Evolutionary conservation across 2,888 invertebrate species (phyloP), one percentile per base, ranked within the genome.

Genomic region (Barypeithes pellucidus): DNA sequence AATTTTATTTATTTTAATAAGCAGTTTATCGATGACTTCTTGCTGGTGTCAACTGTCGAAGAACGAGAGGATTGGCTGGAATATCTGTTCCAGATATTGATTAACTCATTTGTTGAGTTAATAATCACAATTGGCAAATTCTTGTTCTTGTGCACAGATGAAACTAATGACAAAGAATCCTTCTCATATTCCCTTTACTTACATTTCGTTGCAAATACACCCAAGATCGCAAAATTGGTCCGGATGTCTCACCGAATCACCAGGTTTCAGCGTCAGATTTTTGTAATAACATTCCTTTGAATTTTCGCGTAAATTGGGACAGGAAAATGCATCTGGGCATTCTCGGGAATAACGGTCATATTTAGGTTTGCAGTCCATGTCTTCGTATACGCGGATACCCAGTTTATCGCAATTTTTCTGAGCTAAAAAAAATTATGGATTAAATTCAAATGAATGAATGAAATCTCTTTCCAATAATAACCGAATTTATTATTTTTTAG

Each of bases 371-470:
- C 61, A 61, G 9, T 9, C 24, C 41, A 61, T 61, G 8, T 61
- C 61, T 61, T 61, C 45, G 20, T 61, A 61, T 0, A 61, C 14
- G 16, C 24, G 41, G 5, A 43, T 20, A 24, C 61, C 61, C 2
- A 43, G 14, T 24, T 45, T 41, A 16, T 61, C 61, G 22, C 61
- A 61, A 3, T 60, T 61, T 22, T 20, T 18, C 43, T 41, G 1
- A 41, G 61, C 61, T 61, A 22, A 29, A 61, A 61, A 14, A 9
- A 2, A 33, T 9, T 2, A 4, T 5, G 2, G n/a, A n/a, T n/a
- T n/a, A n/a, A n/a, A n/a, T n/a, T n/a, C n/a, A n/a, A n/a, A n/a
- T n/a, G n/a, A n/a, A n/a, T n/a, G n/a, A n/a, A n/a, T n/a, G n/a
- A n/a, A n/a, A n/a, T n/a, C n/a, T n/a, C n/a, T n/a, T n/a, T n/a